Base-by-base conservation (phyloP, 2,888 invertebrate species). In the Synanthedon andrenaeformis region DNA sequence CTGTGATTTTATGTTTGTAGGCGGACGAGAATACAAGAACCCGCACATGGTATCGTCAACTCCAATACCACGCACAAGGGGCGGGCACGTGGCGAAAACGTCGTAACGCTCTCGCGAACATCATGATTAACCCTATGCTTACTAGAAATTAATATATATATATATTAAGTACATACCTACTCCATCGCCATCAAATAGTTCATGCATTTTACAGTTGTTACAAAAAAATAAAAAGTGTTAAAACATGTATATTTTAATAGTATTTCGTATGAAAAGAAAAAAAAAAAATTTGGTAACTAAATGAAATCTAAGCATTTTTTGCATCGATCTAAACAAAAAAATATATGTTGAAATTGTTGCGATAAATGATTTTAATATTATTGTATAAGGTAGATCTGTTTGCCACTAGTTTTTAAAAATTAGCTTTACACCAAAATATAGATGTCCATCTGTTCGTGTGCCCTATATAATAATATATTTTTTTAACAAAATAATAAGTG, bases 71-170 rank as follows among this genome's bases (percentile, higher is more conserved):
- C 76, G 94, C 96, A 23, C 95, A 96, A 74, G 95, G 96, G 56
- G 92, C 97, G 63, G 97, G 97, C 56, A 92, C 94, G 6, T 98
- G 98, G 98, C 90, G 97, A 53, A 93, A 94, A 75, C 89, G 97
- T 59, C 90, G 98, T 42, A 96, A 96, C 70, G 98, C 97, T 5
- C 88, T 98, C 66, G 96, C 97, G n/a, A 97, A 98, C 74, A 97
- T 98, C 63, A 97, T 98, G 96, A 96, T 97, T 71, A 96, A 95
- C 75, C 95, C 95, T 52, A 93, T 93, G 92, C 79, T 91, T 62
- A 89, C 90, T 42, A 79, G 88, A 55, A 88, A 88, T 64, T 88
- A 60, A 72, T 61, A 57, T 60, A 23, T 23, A 23, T 17, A 64
- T 59, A 14, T 14, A 4, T 23, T 23, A 23, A 50, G 13, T 19